Conservation (phyloP, 30 jellyfish, hydroid and myxozoan genomes). For the Aurelia sp. region DNA sequence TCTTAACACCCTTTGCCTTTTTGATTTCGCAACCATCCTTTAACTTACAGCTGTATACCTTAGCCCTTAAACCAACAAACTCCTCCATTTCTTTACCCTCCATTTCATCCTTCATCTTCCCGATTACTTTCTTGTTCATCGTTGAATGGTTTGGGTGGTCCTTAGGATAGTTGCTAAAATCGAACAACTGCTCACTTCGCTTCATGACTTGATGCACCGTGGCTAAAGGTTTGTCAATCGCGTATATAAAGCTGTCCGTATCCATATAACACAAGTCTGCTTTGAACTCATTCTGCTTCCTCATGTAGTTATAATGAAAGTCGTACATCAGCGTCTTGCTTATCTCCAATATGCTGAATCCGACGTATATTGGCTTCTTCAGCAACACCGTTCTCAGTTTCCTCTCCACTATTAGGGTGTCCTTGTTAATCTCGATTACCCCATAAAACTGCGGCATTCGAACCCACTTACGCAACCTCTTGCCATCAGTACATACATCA, state of each 20-base stretch:
- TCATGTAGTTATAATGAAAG: slow-evolving; percentile 20
- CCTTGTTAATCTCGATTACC: neutral
- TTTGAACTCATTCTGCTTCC: too few species aligned
- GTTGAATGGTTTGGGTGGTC: slow-evolving; percentile 12
- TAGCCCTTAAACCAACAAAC: slow-evolving; percentile 15
- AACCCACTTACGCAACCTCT: neutral
- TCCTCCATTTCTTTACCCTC: slow-evolving; percentile 3
- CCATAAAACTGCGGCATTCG: neutral
- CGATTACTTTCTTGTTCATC: slow-evolving; percentile 16
- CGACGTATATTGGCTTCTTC: slow-evolving; percentile 25
- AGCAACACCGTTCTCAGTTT: neutral
- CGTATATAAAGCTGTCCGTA: too few species aligned
- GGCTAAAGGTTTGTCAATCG: too few species aligned
- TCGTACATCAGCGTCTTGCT: slow-evolving; percentile 48
- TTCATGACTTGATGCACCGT: too few species aligned
- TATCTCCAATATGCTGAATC: slow-evolving; percentile 31
- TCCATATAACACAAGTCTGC: too few species aligned
- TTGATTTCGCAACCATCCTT: neutral
- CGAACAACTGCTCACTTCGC: too few species aligned
- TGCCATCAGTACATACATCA: neutral
- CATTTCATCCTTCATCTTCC: slow-evolving; percentile 19
- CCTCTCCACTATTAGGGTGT: slow-evolving; percentile 10
- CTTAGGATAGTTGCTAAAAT: neutral
- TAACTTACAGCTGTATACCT: slow-evolving; percentile 1
- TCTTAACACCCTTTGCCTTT: slow-evolving; percentile 33